A percentile compares a stretch with the other conserved stretches of the same genome.
Evolutionary conservation across 2,113 vertebrate species (phyloP).

Genomic region (Fukomys damarensis): DNA sequence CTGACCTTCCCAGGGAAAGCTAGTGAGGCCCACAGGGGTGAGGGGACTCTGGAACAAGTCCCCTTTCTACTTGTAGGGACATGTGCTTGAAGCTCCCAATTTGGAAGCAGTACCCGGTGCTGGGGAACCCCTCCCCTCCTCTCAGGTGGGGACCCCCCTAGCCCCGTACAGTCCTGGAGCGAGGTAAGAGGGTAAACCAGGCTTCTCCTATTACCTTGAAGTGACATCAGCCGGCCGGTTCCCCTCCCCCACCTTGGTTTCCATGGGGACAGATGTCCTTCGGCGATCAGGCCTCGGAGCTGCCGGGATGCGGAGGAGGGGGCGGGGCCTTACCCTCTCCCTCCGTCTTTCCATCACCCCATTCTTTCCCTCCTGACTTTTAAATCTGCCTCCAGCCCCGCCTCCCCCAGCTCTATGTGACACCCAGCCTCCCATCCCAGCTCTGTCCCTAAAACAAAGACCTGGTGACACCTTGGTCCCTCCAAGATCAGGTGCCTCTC

Average conservation of each 20-base stretch:
- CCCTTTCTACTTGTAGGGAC: background rate
- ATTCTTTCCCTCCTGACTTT: background rate
- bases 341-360: background rate
- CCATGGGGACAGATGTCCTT: slow-evolving; percentile 80
- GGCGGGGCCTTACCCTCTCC: background rate
- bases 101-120: background rate
- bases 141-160: background rate
- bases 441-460: background rate
- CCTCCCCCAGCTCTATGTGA: background rate
- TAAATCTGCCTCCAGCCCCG: background rate
- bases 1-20: background rate
- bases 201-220: slow-evolving; percentile 70
- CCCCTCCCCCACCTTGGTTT: slow-evolving; percentile 68
- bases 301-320: background rate
- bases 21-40: rapidly evolving
- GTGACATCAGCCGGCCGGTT: slow-evolving; percentile 40
- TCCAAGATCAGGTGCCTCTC: background rate
- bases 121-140: background rate
- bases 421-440: background rate
- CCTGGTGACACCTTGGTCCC: background rate
- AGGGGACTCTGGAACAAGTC: background rate
- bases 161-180: background rate
- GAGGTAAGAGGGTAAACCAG: background rate
- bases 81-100: background rate
- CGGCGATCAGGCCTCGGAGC: background rate